A percentile compares a stretch with the other conserved stretches of the same genome.
Evolutionary conservation across 2,888 invertebrate genomes (phyloP).

Genomic region (Phyllotreta cruciferae): DNA sequence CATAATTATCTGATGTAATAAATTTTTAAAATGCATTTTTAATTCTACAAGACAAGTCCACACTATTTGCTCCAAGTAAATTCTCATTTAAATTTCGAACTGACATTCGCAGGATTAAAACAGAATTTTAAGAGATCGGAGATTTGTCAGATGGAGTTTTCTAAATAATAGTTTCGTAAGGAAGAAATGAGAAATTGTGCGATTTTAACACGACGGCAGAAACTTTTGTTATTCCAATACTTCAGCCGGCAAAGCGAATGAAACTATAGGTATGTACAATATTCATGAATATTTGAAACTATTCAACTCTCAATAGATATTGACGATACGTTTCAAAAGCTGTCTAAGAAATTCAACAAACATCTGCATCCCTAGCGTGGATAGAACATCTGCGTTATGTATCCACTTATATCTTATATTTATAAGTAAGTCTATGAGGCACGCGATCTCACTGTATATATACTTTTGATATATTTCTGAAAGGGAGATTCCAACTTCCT

Average conservation of each 20-base stretch:
- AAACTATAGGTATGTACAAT: slow-evolving; percentile 11
- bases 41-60: no score
- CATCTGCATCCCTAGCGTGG: slow-evolving; percentile 22
- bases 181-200: slow-evolving; percentile 17
- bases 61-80: no score
- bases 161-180: slow-evolving; percentile 21
- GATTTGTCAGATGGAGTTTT: neutral
- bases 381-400: slow-evolving; percentile 29
- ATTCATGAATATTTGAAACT: slow-evolving; percentile 31
- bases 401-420: slow-evolving; percentile 29
- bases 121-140: no score
- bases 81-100: no score
- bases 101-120: no score
- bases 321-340: slow-evolving; percentile 27
- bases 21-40: no score
- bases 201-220: slow-evolving; percentile 15
- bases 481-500: neutral
- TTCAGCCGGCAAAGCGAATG: slow-evolving; percentile 25
- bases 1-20: no score
- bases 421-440: slow-evolving; percentile 23
- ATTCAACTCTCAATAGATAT: slow-evolving; percentile 26
- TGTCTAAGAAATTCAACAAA: slow-evolving; percentile 26
- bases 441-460: slow-evolving; percentile 18
- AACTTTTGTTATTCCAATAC: slow-evolving; percentile 24
- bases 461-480: slow-evolving; percentile 18